Evolutionary conservation across 1,140 invertebrate genomes (phyloP).

Genomic region (Chlorops oryzae): DNA sequence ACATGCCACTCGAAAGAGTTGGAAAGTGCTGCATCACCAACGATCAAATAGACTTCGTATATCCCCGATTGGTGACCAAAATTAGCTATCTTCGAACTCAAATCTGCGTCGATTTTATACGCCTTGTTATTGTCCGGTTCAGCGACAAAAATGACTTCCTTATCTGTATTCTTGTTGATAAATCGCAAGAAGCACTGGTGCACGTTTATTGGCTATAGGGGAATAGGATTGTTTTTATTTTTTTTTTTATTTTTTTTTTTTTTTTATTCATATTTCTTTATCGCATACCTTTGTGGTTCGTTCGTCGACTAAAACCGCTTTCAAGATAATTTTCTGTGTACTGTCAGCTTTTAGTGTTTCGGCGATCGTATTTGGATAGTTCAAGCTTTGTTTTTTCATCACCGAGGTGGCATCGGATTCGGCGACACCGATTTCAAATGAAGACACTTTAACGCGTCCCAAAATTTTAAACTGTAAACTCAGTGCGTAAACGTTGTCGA

Average conservation of each 20-base stretch:
- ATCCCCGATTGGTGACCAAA: constrained; percentile 70
- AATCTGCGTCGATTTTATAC: constrained; percentile 88
- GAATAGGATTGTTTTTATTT: no score
- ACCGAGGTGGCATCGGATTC: constrained; percentile 83
- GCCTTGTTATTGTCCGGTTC: constrained; percentile 75
- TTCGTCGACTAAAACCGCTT: constrained; percentile 74
- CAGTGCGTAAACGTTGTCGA: constrained; percentile 59
- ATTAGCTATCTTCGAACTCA: constrained; percentile 72
- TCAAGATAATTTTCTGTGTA: constrained; percentile 81
- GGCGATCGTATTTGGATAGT: constrained; percentile 64
- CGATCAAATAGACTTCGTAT: constrained; percentile 77
- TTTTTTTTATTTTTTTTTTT: no score
- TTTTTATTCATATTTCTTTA: no score
- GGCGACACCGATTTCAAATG: constrained; percentile 79
- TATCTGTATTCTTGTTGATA: constrained; percentile 56
- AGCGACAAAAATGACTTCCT: constrained; percentile 89
- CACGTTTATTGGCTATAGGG: constrained; percentile 56
- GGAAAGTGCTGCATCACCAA: constrained; percentile 84
- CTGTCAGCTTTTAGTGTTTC: constrained; percentile 73
- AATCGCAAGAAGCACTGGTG: constrained; percentile 92
- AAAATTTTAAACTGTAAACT: constrained; percentile 67
- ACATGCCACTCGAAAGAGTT: constrained; percentile 86
- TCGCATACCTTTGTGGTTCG: constrained; percentile 49
- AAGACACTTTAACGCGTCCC: constrained; percentile 66
- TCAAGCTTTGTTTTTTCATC: constrained; percentile 68